phyloP scores from a whole-genome alignment of 2,888 invertebrate species.

The Scaptomyza flava region DNA sequence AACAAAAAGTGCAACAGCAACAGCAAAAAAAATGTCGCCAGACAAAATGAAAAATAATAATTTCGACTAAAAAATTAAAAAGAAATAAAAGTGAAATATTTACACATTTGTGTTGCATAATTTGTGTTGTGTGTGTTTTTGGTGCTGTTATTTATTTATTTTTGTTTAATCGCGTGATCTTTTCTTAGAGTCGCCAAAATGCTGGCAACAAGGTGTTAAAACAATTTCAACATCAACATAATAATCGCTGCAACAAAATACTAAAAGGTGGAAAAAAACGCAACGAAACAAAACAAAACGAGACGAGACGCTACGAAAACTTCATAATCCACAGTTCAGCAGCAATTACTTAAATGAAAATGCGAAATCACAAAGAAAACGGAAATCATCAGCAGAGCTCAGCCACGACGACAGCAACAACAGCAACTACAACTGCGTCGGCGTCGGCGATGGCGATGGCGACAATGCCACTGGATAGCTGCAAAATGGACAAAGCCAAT shows the following conservation, averaged over 20 bases:
- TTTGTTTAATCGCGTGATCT: conserved; percentile 35
- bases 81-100: conserved; percentile 49
- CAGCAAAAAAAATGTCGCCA: conserved; percentile 38
- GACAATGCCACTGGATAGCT: conserved; percentile 49
- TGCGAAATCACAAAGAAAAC: conserved; percentile 77
- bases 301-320: conserved; percentile 36
- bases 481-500: conserved; percentile 47
- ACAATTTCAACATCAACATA: conserved; percentile 58
- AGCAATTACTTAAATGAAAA: conserved; percentile 73
- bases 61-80: conserved; percentile 17
- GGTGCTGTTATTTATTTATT: conserved; percentile 29
- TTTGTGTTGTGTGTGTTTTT: conserved; percentile 22
- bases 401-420: conserved; percentile 50
- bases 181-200: conserved; percentile 55
- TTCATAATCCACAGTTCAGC: conserved; percentile 24
- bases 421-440: conserved; percentile 36
- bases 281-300: conserved; percentile 9
- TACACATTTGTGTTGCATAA: conserved; percentile 33
- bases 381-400: conserved; percentile 73
- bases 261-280: conserved; percentile 2
- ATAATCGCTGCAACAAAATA: conserved; percentile 35
- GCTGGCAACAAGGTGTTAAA: conserved; percentile 62
- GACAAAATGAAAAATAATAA: conserved; percentile 37
- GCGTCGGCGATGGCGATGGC: conserved; percentile 39
- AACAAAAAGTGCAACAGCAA: conserved; percentile 55